phyloP scores from a whole-genome alignment of 2,888 invertebrate species.

The Pyrrhosoma nymphula region DNA sequence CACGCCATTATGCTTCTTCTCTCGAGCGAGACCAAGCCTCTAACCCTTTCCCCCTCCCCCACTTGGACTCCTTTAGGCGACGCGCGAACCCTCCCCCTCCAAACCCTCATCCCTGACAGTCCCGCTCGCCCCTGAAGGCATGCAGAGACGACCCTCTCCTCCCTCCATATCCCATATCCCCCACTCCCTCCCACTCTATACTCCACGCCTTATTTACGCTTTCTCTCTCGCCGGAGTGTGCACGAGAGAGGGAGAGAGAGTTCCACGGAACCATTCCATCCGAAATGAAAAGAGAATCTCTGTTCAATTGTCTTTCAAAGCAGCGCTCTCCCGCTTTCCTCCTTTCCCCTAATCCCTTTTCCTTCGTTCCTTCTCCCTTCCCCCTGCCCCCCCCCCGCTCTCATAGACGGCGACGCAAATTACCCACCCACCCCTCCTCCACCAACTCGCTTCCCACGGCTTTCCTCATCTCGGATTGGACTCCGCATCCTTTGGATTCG shows the following conservation, averaged over 20 bases:
- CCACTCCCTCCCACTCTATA: not conserved
- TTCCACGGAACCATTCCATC: not conserved
- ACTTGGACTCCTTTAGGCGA: not conserved
- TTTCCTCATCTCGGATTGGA: no score
- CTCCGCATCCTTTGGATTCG: no score
- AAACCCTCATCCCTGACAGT: not conserved
- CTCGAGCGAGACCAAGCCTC: not conserved
- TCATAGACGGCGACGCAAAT: no score
- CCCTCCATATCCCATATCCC: not conserved
- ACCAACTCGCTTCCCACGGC: not conserved
- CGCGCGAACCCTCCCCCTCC: not conserved
- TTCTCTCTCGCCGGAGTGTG: no score
- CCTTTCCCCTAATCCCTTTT: not conserved
- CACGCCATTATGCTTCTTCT: conserved; percentile 26
- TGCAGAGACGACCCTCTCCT: no score
- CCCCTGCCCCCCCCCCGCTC: not conserved
- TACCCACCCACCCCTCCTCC: no score
- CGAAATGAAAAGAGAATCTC: conserved; percentile 8
- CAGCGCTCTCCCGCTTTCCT: not conserved
- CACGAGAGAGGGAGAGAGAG: no score
- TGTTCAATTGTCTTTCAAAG: not conserved
- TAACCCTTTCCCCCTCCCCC: not conserved
- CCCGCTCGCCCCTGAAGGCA: not conserved
- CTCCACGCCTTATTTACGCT: not conserved
- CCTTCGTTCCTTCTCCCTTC: no score